Base-by-base conservation (phyloP, 2,113 vertebrate species). In the Platysteira castanea region DNA sequence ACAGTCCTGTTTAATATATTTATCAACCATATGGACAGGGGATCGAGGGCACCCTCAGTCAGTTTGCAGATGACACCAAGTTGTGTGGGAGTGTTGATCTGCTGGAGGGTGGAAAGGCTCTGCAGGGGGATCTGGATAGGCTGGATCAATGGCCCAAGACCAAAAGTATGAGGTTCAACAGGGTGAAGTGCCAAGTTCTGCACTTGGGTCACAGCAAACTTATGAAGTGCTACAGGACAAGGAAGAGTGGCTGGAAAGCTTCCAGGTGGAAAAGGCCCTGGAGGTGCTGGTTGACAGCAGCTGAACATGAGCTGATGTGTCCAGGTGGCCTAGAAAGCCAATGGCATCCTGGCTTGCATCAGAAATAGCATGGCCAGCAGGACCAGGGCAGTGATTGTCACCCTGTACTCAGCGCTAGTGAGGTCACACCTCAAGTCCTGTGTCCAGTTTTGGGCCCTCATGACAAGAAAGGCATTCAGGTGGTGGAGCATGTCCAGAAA, bases 1-100 rank as follows among this genome's bases (percentile, higher is more conserved):
- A 64, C 33, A 30, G 19, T 39, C 18, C 10, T 37, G 31, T 56
- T 64, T n/a, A 15, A 20, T n/a, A 17, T 13, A 22, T 69, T 49
- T 24, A 17, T 84, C 15, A 63, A 24, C 4, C 2, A 10, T 10
- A 11, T 33, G 31, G 33, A 63, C 0, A 0, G 28, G 27, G 15
- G 24, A 63, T 46, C 1, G 1, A 64, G 42, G 9, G 16, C 15
- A 39, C 13, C 16, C 15, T 78, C 50, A 39, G 63, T 35, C 18
- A 47, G 42, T 39, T 20, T 71, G 15, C 19, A 18, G 42, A 44
- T 57, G 27, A 30, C 37, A 57, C 56, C 33, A 57, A 30, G 8
- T 8, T 24, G 13, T 22, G 15, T 49, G 14, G 19, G 64, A 57
- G 15, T 24, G 22, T 37, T 63, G 33, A 26, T 64, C 23, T 76